Conservation (phyloP, 2,113 vertebrate species). For the Ariopsis seemanni region DNA sequence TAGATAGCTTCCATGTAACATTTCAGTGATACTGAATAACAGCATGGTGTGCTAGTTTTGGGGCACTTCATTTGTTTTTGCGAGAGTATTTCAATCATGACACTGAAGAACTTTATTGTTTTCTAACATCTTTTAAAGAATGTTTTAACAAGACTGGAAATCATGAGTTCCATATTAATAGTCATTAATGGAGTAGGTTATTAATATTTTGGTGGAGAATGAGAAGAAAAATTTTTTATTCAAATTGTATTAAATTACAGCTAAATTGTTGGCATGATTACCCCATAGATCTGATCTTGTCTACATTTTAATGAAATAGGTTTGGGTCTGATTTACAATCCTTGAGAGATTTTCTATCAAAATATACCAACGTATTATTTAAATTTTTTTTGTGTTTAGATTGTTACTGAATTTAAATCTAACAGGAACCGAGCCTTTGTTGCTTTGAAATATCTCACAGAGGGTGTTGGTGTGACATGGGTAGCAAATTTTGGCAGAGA, state of each 20-base stretch:
- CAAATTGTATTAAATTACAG: not conserved
- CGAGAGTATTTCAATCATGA: not conserved
- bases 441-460: too few relatives aligned
- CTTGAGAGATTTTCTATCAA: not conserved
- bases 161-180: not conserved
- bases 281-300: not conserved
- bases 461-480: not conserved
- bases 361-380: not conserved
- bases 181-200: not conserved
- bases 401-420: too few relatives aligned
- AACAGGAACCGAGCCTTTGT: too few relatives aligned
- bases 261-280: not conserved
- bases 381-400: not conserved
- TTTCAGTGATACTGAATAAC: not conserved
- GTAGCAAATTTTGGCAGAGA: too few relatives aligned
- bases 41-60: not conserved
- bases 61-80: not conserved
- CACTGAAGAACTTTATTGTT: not conserved
- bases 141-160: not conserved
- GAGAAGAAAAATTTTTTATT: not conserved
- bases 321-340: not conserved
- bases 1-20: not conserved
- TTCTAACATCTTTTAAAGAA: not conserved
- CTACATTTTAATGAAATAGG: not conserved
- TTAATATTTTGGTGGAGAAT: not conserved